Conservation (phyloP, 2,113 vertebrate genomes). For the Phalacrocorax pelagicus region DNA sequence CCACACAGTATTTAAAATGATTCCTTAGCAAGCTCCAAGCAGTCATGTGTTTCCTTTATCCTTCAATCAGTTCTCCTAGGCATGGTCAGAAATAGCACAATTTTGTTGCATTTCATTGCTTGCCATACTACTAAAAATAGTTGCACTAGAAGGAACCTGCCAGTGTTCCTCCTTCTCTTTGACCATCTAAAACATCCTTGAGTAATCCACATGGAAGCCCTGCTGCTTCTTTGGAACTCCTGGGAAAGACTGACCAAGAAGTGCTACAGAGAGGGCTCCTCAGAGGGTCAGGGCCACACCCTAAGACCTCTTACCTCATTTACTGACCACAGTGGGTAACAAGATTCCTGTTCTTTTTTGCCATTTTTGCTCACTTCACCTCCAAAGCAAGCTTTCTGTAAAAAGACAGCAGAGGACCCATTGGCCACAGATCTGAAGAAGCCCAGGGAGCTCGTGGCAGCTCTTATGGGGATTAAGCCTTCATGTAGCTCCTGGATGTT, state of each 20-base stretch:
- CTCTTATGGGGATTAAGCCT: neutral
- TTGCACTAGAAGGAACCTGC: neutral
- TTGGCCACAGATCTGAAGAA: neutral
- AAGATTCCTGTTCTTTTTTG: neutral
- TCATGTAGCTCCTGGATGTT: neutral
- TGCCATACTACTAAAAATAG: neutral
- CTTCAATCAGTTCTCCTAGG: neutral
- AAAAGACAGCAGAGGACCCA: neutral
- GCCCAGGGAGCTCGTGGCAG: neutral
- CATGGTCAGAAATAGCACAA: neutral
- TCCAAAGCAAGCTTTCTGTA: neutral
- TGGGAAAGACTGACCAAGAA: neutral
- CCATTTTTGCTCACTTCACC: neutral
- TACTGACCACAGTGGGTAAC: neutral
- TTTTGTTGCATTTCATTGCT: neutral
- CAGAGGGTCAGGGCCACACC: accelerated
- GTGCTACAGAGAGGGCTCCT: neutral
- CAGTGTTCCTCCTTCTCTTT: neutral
- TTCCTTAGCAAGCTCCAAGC: neutral
- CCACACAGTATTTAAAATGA: neutral
- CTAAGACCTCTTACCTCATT: accelerated
- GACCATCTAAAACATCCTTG: neutral
- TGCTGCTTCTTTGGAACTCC: neutral
- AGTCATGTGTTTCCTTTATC: neutral
- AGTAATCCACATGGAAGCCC: neutral